Conservation (phyloP, 2,113 vertebrate genomes). For the Ptilonorhynchus violaceus region DNA sequence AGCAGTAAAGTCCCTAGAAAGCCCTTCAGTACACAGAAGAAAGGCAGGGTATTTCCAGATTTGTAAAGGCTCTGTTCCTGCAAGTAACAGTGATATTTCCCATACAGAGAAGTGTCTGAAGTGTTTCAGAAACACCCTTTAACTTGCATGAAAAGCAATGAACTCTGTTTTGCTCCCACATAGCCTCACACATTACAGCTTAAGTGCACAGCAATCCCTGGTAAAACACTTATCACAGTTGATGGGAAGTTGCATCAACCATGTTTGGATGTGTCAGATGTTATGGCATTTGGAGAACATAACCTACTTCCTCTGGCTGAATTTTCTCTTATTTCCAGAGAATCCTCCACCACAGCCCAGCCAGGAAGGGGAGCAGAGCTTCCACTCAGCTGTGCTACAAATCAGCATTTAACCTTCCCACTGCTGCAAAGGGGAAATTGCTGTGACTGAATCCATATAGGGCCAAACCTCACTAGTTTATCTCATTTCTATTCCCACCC, state of each 20-base stretch:
- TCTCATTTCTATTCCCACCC: neutral
- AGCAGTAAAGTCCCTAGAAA: neutral
- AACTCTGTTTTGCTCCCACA: neutral
- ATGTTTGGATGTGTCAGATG: neutral
- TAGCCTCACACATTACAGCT: neutral
- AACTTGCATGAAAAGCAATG: neutral
- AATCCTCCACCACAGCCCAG: neutral
- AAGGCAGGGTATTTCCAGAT: neutral
- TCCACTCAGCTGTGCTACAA: neutral
- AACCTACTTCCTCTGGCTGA: neutral
- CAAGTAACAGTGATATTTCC: neutral
- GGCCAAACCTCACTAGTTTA: neutral
- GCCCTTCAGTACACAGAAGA: neutral
- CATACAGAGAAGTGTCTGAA: neutral
- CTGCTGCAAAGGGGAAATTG: neutral
- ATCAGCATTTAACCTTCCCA: neutral
- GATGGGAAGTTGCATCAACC: neutral
- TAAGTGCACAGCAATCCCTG: neutral
- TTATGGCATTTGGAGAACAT: neutral
- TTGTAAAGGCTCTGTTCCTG: neutral
- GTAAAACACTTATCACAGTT: neutral
- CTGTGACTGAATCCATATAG: neutral
- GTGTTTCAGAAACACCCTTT: neutral
- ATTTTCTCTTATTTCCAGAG: neutral
- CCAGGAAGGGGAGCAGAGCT: neutral